Conservation (phyloP, 2,113 vertebrate species). For the Micromys minutus region DNA sequence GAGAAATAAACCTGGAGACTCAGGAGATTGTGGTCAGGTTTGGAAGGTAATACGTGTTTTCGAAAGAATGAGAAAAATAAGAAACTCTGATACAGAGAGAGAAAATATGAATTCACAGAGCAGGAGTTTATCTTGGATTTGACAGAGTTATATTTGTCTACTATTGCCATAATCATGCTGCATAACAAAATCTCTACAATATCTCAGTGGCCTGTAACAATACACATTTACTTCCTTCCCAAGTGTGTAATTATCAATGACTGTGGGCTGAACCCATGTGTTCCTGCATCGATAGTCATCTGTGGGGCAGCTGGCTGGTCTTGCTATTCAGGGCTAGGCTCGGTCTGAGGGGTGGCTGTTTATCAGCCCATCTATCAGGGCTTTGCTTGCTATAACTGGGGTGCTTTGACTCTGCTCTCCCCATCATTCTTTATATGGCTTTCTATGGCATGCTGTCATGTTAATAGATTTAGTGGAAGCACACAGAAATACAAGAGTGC, state of each 20-base stretch:
- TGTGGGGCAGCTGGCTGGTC: not conserved
- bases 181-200: not conserved
- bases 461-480: conserved; percentile 8
- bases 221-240: not conserved
- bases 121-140: not conserved
- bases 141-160: not conserved
- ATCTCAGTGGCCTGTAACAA: not conserved
- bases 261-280: not conserved
- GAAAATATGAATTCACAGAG: not conserved
- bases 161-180: not conserved
- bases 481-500: not conserved
- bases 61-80: not conserved
- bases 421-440: not conserved
- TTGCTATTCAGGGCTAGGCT: not conserved
- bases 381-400: not conserved
- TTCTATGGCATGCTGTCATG: not conserved
- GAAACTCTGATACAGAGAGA: not conserved
- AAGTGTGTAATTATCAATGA: not conserved
- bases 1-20: conserved; percentile 8
- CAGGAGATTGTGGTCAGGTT: not conserved
- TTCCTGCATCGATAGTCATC: not conserved
- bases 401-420: not conserved
- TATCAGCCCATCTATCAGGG: not conserved
- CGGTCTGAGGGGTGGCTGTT: not conserved
- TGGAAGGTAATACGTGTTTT: not conserved